These are phyloP conservation scores for Simalia tracyae DNA, from an alignment of 2,797 vertebrate species.

Conservation along the genomic window DNA sequence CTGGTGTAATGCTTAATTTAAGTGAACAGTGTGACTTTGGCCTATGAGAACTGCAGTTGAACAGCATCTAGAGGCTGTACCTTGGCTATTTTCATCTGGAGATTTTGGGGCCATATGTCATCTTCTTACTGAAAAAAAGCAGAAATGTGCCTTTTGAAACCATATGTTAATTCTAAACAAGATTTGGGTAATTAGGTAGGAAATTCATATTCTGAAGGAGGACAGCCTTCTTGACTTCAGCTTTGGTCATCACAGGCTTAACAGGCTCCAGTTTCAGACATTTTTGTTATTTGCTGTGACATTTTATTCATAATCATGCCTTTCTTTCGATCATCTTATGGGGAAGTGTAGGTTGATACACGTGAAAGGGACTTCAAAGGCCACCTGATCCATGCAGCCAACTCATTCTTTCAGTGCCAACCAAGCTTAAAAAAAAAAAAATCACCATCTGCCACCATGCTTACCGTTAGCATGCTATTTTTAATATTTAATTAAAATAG, in stretches of 20 bases:
- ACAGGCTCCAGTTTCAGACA: not conserved
- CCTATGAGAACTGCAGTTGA: not conserved
- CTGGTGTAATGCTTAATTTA: no score
- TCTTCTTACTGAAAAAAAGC: not conserved
- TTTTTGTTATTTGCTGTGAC: not conserved
- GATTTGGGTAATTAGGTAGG: not conserved
- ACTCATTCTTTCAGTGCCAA: no score
- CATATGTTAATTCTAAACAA: not conserved
- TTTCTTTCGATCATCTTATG: no score
- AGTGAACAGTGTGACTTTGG: not conserved
- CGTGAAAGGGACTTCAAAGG: not conserved
- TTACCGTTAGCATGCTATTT: no score
- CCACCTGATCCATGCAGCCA: not conserved
- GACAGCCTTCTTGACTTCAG: not conserved
- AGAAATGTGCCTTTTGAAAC: slow-evolving; percentile 15
- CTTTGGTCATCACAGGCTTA: not conserved
- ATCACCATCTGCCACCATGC: no score
- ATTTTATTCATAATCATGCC: no score
- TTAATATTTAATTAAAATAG: no score
- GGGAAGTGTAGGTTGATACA: not conserved
- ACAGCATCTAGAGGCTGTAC: fast-evolving
- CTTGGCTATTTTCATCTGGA: not conserved
- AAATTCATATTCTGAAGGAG: not conserved
- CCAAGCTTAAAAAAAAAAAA: no score
- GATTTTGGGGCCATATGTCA: not conserved